A percentile compares a stretch with the other conserved stretches of the same genome.
Evolutionary conservation across 2,888 invertebrate species (phyloP).

Genomic region (Callinectes sapidus): DNA sequence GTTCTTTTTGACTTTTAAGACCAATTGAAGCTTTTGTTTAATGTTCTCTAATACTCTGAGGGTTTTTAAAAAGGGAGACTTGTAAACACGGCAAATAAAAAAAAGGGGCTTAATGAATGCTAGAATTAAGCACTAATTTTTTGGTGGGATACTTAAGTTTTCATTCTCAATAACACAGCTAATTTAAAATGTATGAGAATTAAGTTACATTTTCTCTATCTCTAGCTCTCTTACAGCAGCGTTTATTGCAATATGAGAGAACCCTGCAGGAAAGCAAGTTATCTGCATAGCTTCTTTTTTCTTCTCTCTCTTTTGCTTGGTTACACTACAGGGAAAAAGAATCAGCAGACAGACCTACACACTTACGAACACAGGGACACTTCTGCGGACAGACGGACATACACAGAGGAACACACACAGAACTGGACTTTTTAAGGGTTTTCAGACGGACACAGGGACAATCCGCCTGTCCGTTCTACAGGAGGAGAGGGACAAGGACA

Average conservation of each 20-base stretch:
- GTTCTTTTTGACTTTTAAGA: not conserved
- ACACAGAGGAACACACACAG: not conserved
- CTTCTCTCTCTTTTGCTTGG: not conserved
- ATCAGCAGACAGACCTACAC: slow-evolving; percentile 31
- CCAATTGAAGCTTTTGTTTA: not conserved
- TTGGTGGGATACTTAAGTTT: not conserved
- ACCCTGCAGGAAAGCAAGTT: not conserved
- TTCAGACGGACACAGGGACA: not conserved
- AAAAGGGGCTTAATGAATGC: not conserved
- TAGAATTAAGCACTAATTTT: not conserved
- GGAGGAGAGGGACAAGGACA: slow-evolving; percentile 27
- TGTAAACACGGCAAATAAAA: not conserved
- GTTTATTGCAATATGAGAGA: not conserved
- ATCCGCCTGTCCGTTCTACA: slow-evolving; percentile 28
- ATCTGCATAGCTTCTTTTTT: not conserved
- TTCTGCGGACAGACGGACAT: slow-evolving; percentile 25
- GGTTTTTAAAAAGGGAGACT: not conserved
- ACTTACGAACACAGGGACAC: not conserved
- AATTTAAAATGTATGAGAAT: not conserved
- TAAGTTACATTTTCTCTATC: not conserved
- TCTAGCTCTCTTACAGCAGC: not conserved
- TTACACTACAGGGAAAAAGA: slow-evolving; percentile 11
- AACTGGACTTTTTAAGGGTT: not conserved
- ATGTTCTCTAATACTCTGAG: not conserved
- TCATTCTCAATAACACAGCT: not conserved